A percentile compares a stretch with the other conserved stretches of the same genome.
phyloP scores from a whole-genome alignment of 2,797 vertebrate species.

The Otus scops region DNA sequence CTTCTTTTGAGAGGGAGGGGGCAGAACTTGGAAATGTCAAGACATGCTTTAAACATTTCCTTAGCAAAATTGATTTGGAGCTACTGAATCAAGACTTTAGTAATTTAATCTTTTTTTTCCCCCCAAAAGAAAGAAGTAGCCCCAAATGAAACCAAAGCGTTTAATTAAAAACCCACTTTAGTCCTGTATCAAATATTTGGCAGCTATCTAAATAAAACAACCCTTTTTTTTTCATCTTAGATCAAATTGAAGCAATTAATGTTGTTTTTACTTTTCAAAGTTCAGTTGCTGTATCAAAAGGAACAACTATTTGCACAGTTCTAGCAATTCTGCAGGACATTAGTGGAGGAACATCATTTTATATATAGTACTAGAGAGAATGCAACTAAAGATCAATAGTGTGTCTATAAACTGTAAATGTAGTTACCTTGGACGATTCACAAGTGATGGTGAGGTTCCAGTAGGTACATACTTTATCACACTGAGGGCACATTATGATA shows the following conservation, averaged over 20 bases:
- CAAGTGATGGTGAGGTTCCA: conserved; percentile 92
- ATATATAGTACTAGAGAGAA: neutral
- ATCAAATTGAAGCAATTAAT: neutral
- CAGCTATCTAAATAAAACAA: neutral
- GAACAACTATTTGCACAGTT: neutral
- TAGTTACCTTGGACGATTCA: conserved; percentile 88
- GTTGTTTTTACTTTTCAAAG: neutral
- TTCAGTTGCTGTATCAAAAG: neutral
- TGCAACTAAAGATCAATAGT: neutral
- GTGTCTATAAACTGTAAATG: neutral
- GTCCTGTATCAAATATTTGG: neutral
- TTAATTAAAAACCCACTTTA: neutral
- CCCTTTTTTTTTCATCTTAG: neutral
- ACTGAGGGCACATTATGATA: conserved; percentile 94
- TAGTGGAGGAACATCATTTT: neutral
- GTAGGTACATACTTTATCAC: conserved; percentile 86
- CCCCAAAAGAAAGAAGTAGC: neutral
- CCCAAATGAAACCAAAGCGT: neutral
- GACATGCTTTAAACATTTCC: neutral
- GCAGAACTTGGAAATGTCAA: neutral
- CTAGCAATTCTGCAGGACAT: neutral
- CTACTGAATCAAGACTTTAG: neutral
- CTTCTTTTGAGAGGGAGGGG: neutral
- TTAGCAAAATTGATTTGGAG: neutral
- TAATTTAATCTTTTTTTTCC: neutral